Conservation (phyloP, 2,113 vertebrate genomes). For the Ailuropoda melanoleuca region DNA sequence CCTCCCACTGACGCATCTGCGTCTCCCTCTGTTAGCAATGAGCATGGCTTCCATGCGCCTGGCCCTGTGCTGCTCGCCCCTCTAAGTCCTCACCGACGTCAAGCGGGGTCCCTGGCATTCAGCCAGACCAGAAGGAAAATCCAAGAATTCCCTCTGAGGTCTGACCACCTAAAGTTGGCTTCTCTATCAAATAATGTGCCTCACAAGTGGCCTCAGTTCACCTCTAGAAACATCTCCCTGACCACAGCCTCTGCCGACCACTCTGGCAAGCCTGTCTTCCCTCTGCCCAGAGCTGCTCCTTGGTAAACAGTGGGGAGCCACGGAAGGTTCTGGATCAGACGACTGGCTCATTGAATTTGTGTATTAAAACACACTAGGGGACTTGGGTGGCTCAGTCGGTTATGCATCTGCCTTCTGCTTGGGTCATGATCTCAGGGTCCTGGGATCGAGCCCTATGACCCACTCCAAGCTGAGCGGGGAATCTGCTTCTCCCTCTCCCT, state of each 20-base stretch:
- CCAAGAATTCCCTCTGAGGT: not conserved
- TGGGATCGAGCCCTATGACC: not conserved
- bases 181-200: not conserved
- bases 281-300: not conserved
- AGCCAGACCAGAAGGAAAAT: not conserved
- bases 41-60: fast-evolving
- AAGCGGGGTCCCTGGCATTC: not conserved
- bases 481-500: not conserved
- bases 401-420: not conserved
- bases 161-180: not conserved
- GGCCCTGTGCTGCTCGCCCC: not conserved
- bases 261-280: not conserved
- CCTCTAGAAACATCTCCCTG: not conserved
- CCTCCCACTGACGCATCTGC: not conserved
- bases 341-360: not conserved
- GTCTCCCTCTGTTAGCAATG: not conserved
- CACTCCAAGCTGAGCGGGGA: not conserved
- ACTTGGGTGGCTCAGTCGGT: not conserved
- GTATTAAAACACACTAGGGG: not conserved
- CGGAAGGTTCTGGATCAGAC: not conserved
- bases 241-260: not conserved
- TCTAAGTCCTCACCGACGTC: not conserved
- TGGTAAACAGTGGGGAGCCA: not conserved
- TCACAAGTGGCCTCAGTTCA: not conserved
- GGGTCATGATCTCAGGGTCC: not conserved